These are phyloP conservation scores for Drosophila lacicola DNA, from an alignment of 2,888 invertebrate species.

Conservation along the genomic window DNA sequence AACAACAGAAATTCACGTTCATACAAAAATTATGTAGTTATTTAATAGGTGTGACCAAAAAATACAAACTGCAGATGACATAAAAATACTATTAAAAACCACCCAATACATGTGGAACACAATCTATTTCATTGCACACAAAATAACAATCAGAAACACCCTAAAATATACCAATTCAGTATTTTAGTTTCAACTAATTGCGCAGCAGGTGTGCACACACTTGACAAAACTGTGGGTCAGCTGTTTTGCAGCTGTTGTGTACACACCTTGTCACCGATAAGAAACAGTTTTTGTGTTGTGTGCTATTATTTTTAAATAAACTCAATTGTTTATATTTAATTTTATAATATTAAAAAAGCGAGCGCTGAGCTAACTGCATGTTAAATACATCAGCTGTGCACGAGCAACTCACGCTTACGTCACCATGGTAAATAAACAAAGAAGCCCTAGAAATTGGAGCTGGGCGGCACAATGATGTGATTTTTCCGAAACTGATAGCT, in stretches of 20 bases:
- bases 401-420: constrained; percentile 38
- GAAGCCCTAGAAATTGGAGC: constrained; percentile 58
- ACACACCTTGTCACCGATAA: constrained; percentile 66
- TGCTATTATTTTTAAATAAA: constrained; percentile 25
- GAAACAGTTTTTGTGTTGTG: constrained; percentile 61
- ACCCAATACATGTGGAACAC: background rate
- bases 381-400: constrained; percentile 23
- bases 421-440: constrained; percentile 71
- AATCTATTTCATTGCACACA: background rate
- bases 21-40: background rate
- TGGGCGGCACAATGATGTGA: constrained; percentile 20
- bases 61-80: background rate
- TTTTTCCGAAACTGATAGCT: constrained; percentile 6
- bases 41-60: constrained; percentile 28
- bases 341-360: constrained; percentile 14
- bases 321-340: constrained; percentile 16
- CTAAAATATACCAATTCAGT: background rate
- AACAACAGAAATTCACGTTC: constrained; percentile 8
- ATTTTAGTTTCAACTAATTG: constrained; percentile 1
- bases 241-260: constrained; percentile 58
- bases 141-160: background rate
- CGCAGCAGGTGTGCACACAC: constrained; percentile 56
- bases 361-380: constrained; percentile 35
- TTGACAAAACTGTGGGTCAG: constrained; percentile 33
- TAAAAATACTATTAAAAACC: constrained; percentile 13